phyloP scores from a whole-genome alignment of 2,113 vertebrate genomes.

The Mus musculus region DNA sequence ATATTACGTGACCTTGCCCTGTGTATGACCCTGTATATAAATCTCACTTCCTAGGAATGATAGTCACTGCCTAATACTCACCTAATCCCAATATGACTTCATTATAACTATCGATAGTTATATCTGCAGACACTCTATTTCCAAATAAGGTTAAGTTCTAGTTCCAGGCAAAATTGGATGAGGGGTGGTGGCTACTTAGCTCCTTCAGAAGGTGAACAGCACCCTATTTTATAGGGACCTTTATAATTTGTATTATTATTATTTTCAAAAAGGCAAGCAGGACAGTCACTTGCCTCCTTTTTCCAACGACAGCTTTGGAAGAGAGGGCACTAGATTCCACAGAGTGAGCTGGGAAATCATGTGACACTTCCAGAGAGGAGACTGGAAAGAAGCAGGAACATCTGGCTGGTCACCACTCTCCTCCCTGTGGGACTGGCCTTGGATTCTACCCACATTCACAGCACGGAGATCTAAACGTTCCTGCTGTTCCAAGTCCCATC shows the following conservation, averaged over 20 bases:
- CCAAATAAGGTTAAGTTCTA: not conserved
- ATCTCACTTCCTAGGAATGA: not conserved
- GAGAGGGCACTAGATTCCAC: not conserved
- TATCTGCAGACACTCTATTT: conserved; percentile 7
- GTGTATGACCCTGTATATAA: not conserved
- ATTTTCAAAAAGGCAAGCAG: conserved; percentile 42
- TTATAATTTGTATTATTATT: not conserved
- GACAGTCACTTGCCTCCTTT: not conserved
- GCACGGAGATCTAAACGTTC: not conserved
- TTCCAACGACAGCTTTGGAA: not conserved
- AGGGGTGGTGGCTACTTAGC: not conserved
- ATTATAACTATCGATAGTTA: not conserved
- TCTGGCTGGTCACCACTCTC: not conserved
- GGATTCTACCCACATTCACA: conserved; percentile 18
- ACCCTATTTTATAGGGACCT: not conserved
- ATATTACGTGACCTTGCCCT: not conserved
- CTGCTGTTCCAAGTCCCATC: conserved; percentile 6
- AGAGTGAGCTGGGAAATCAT: not conserved
- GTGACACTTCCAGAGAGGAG: not conserved
- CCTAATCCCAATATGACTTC: not conserved
- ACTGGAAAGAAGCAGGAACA: not conserved
- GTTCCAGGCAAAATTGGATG: not conserved
- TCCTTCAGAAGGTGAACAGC: not conserved
- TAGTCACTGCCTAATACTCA: not conserved
- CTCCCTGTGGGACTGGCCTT: not conserved